Evolutionary conservation across 2,797 vertebrate genomes (phyloP).

Genomic region (Scolopax rusticola): DNA sequence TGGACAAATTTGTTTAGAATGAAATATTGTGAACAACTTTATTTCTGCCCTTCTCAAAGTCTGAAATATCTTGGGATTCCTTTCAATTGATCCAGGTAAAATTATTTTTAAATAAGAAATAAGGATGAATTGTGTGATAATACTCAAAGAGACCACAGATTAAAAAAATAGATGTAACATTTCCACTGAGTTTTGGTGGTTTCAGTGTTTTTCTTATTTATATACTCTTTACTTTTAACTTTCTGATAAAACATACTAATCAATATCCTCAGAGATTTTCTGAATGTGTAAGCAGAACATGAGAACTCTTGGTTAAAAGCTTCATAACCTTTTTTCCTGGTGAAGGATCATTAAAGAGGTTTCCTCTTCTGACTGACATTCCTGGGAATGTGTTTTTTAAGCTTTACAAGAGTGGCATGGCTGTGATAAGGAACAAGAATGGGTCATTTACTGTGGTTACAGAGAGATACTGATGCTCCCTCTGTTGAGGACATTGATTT

Average conservation of each 20-base stretch:
- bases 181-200: not conserved
- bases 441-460: not conserved
- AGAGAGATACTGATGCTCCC: conserved; percentile 20
- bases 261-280: not conserved
- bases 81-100: not conserved
- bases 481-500: conserved; percentile 66
- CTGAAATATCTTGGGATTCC: not conserved
- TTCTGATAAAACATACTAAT: not conserved
- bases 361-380: conserved; percentile 66
- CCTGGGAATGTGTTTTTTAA: conserved; percentile 27
- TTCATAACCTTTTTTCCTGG: conserved; percentile 64
- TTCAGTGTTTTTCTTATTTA: not conserved
- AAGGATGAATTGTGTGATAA: not conserved
- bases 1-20: not conserved
- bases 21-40: not conserved
- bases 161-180: not conserved
- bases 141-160: not conserved
- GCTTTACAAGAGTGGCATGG: not conserved
- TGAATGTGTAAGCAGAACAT: not conserved
- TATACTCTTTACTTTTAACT: not conserved
- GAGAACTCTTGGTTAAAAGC: conserved; percentile 63
- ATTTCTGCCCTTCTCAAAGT: not conserved
- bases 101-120: not conserved
- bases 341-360: conserved; percentile 68
- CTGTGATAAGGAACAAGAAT: conserved; percentile 54